Evolutionary conservation across 53 echinoderm and acorn worm genomes (phyloP), one percentile per base, ranked within the genome.

Genomic region (Temnopleurus reevesii): DNA sequence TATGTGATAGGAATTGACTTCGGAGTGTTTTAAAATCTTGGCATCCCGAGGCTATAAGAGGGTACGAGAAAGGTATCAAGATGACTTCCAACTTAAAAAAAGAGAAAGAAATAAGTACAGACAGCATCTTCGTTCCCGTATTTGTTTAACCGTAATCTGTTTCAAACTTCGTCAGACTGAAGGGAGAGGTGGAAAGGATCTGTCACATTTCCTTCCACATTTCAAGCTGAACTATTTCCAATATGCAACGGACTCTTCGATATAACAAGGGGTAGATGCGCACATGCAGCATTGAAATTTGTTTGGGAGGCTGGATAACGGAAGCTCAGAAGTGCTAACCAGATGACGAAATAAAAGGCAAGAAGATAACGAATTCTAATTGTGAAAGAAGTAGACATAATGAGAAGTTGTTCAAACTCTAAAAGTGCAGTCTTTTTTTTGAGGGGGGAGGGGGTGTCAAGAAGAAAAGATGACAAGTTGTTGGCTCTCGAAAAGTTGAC

Each of bases 21-120:
- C n/a, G 71, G 71, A 71, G 71, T 71, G 71, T 71, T 36, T 71
- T 71, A 71, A 71, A 36, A n/a, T n/a, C 71, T 71, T 23, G n/a
- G n/a, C n/a, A 71, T 71, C 43, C 23, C 0, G 26, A 71, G 71
- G 71, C 23, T 41, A 43, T 3, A 41, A 1, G n/a, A 8, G 21
- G 21, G 23, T n/a, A 36, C 36, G 41, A 7, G 23, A 21, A 18
- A 38, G 71, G 71, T 71, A 71, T 1, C 21, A 5, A 38, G 23
- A 21, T 21, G 71, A 38, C 71, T 36, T 23, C 43, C 9, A 38
- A n/a, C 41, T 18, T 41, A 18, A 55, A 66, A 38, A 12, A 38
- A n/a, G n/a, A n/a, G 41, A 66, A 66, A 19, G 36, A 66, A 36
- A 36, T 36, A 36, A 38, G 8, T 36, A 66, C 35, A 66, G 36